Conservation (phyloP, 2,797 vertebrate genomes). For the Danio tinwini region DNA sequence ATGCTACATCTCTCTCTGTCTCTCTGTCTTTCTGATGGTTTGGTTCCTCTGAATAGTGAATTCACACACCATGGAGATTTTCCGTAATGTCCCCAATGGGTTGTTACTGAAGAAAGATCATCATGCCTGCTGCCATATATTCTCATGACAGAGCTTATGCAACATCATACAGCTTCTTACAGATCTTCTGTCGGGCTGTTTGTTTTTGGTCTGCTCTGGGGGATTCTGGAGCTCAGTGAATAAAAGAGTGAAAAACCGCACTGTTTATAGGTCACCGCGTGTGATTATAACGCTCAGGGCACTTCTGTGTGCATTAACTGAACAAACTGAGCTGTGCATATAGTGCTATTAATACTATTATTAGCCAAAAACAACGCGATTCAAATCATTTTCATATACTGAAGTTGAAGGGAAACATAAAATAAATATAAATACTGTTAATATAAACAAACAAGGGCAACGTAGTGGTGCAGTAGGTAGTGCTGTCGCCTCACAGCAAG, state of each 20-base stretch:
- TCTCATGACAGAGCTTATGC: constrained; percentile 43
- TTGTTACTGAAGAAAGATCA: constrained; percentile 15
- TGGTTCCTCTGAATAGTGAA: constrained; percentile 10
- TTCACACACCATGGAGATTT: constrained; percentile 45
- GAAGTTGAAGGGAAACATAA: background rate
- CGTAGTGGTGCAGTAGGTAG: too few relatives aligned
- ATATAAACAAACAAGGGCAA: too few relatives aligned
- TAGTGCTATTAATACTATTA: background rate
- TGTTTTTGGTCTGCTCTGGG: constrained; percentile 12
- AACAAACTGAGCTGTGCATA: background rate
- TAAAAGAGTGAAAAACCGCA: background rate
- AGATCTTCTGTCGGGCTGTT: constrained; percentile 9
- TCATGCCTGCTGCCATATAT: background rate
- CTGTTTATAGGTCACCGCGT: background rate
- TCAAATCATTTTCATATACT: background rate
- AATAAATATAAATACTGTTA: too few relatives aligned
- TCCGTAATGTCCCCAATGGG: constrained; percentile 33
- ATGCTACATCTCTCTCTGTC: background rate
- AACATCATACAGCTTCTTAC: constrained; percentile 37
- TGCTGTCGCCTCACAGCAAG: too few relatives aligned
- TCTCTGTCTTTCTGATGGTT: background rate
- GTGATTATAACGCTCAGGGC: background rate
- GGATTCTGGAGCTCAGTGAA: background rate
- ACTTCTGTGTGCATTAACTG: background rate
- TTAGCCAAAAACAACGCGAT: background rate